A percentile compares a stretch with the other conserved stretches of the same genome.
phyloP scores from a whole-genome alignment of 2,888 invertebrate species.

The Heteropelma amictum region DNA sequence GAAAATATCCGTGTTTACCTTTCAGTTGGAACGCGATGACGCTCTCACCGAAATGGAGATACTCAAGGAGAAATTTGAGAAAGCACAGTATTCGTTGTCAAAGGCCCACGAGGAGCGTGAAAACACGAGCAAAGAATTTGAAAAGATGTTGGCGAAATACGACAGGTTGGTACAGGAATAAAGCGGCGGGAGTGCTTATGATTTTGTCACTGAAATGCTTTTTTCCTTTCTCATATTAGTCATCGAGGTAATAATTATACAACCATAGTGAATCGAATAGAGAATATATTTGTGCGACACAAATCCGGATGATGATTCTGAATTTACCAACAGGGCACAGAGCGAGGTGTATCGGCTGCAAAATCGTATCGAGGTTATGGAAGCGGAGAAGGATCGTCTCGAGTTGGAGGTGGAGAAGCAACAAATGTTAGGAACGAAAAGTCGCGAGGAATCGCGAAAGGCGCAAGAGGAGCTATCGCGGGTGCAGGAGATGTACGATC shows the following conservation, averaged over 20 bases:
- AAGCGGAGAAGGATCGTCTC: conserved; percentile 91
- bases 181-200: too few species aligned
- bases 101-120: conserved; percentile 94
- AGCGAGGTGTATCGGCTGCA: conserved; percentile 93
- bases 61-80: conserved; percentile 93
- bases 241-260: too few species aligned
- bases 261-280: too few species aligned
- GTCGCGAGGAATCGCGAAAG: conserved; percentile 91
- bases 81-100: conserved; percentile 88
- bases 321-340: conserved; percentile 84
- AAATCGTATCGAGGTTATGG: conserved; percentile 91
- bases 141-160: conserved; percentile 94
- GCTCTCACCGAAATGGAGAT: conserved; percentile 91
- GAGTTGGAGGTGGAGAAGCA: conserved; percentile 93
- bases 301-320: too few species aligned
- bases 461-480: conserved; percentile 91
- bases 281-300: too few species aligned
- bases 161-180: conserved; percentile 89
- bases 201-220: too few species aligned
- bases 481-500: conserved; percentile 92
- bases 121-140: conserved; percentile 92
- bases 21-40: conserved; percentile 90
- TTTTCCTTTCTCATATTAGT: too few species aligned
- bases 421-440: conserved; percentile 87
- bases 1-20: too few species aligned